Conservation (phyloP, 2,888 invertebrate genomes). For the Dicyrtomina minuta region DNA sequence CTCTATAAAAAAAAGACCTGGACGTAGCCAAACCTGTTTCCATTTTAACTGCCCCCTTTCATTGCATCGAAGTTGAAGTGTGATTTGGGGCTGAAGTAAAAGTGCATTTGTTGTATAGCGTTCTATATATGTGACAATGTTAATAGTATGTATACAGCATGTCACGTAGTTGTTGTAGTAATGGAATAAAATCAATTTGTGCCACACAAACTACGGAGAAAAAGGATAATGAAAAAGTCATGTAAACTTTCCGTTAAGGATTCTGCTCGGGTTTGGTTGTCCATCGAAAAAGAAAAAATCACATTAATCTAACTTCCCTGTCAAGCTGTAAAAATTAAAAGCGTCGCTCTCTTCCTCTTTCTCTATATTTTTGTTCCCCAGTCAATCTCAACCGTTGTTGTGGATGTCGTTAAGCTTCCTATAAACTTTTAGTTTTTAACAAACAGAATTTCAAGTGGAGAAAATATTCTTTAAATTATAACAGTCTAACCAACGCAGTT, state of each 20-base stretch:
- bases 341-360: not conserved
- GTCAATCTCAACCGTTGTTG: not conserved
- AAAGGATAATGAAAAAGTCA: constrained; percentile 21
- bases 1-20: too few species aligned
- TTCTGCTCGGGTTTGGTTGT: constrained; percentile 10
- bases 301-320: constrained; percentile 23
- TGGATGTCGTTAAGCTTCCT: not conserved
- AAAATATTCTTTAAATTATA: too few species aligned
- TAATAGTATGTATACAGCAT: too few species aligned
- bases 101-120: too few species aligned
- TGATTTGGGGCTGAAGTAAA: too few species aligned
- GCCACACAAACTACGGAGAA: not conserved
- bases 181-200: not conserved
- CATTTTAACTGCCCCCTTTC: too few species aligned
- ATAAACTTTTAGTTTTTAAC: not conserved
- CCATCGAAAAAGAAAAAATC: constrained; percentile 16
- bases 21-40: too few species aligned
- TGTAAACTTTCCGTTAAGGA: constrained; percentile 13
- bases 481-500: too few species aligned
- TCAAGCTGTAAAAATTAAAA: constrained; percentile 26
- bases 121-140: too few species aligned
- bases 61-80: too few species aligned
- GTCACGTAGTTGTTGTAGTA: too few species aligned
- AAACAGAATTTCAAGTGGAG: too few species aligned
- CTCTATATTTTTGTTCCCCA: not conserved